phyloP scores from a whole-genome alignment of 2,888 invertebrate species.

The Hartigia nigra region DNA sequence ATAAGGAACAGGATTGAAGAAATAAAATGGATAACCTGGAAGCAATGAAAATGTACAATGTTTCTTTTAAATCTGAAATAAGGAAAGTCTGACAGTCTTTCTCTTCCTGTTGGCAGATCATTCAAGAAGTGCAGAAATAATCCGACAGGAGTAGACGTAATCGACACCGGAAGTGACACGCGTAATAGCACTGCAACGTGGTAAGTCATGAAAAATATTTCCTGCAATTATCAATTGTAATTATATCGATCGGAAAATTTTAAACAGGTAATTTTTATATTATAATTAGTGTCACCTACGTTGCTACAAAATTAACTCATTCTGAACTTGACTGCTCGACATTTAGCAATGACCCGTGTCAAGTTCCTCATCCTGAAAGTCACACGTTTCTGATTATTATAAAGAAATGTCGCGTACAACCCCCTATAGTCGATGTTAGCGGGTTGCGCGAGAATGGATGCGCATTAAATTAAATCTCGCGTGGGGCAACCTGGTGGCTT shows the following conservation, averaged over 20 bases:
- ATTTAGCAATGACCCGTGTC: background rate
- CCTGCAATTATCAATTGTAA: background rate
- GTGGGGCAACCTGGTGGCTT: background rate
- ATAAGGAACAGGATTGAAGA: background rate
- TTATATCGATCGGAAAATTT: background rate
- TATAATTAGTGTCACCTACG: background rate
- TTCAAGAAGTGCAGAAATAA: conserved; percentile 9
- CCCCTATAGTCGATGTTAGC: background rate
- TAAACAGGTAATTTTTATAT: background rate
- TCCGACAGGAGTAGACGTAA: conserved; percentile 4
- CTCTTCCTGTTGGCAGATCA: conserved; percentile 12
- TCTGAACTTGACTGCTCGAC: background rate
- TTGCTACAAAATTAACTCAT: background rate
- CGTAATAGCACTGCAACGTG: background rate
- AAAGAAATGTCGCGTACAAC: background rate
- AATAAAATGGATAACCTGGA: background rate
- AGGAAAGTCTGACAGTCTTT: background rate
- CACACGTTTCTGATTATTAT: background rate
- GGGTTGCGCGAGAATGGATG: background rate
- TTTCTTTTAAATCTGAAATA: background rate
- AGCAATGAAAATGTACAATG: background rate
- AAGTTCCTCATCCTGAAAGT: background rate
- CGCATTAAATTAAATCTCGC: background rate
- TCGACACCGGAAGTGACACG: conserved; percentile 9
- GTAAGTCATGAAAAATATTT: background rate